Evolutionary conservation across 2,797 vertebrate genomes (phyloP), one percentile per base, ranked within the genome.

Genomic region (Crenichthys baileyi): DNA sequence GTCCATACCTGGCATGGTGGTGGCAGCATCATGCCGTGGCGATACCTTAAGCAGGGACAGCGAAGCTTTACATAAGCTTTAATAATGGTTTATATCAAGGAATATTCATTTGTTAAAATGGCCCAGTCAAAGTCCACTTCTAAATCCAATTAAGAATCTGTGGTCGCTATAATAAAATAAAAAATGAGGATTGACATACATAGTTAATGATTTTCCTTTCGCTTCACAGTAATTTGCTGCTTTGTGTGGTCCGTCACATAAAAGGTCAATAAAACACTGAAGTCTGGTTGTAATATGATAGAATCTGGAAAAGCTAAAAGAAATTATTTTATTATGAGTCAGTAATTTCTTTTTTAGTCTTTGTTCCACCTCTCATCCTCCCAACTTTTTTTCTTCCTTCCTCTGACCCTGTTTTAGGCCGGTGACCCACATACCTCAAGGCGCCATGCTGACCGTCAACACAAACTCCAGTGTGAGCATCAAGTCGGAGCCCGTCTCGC

Each of bases 401-500:
- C 72, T 72, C 60, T 58, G 50, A 58, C 39, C 60, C 63, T n/a
- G 6, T 76, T 79, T 50, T 61, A 98, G 98, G 95, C 97, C 97
- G 26, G 95, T 97, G 84, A 95, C 95, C 71, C 96, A 97, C 84
- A 94, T 99, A 83, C 94, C 97, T 89, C 97, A 98, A 65, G 95
- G 96, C 77, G 93, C 97, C 89, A 97, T 97, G 85, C 95, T 99
- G 94, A 98, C 97, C 0, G 97, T 99, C 91, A 98, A 97, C 96
- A 98, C 97, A 86, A 97, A 96, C 94, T 96, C 97, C 77, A 91
- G 96, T 79, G 94, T 99, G 93, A 97, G 96, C 96, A 99, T 99
- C 95, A 99, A 99, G 93, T 97, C 97, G 0, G 98, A 99, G 93
- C 98, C 98, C 0, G 95, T 98, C 76, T 99, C 98, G 0, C 98